Base-by-base conservation (phyloP, 2,888 invertebrate genomes). In the Plebejus melissa region DNA sequence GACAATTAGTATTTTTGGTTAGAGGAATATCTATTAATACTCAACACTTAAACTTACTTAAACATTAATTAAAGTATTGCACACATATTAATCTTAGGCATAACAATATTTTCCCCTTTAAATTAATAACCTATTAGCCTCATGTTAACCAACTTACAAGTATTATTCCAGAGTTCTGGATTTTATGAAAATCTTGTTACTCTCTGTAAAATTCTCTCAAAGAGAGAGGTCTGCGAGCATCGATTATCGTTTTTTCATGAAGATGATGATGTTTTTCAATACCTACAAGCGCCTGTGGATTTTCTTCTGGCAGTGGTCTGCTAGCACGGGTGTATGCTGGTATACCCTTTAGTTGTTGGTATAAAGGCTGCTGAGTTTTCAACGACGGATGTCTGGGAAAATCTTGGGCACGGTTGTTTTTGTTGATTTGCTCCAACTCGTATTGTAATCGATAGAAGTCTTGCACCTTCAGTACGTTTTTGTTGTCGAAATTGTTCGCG, bases 101-200 rank as follows among this genome's bases (percentile, higher is more conserved):
- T 65, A 65, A 65, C 32, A 65, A 32, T 65, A 65, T 36, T 7
- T 9, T 28, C 22, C 7, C 13, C 5, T 65, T 13, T 65, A 65
- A 60, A 65, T 28, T 13, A 32, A 36, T 65, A 65, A 65, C 32
- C 65, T 65, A 65, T 32, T 65, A 65, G 65, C 65, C 65, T 65
- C 65, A 65, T 60, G 7, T 28, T 60, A 36, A 65, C 4, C 16
- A 36, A 32, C 28, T 28, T 60, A 60, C 4, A 2, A 11, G 11
- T 7, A 60, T 22, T 46, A 46, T 46, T 46, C 46, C 46, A 46
- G 46, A 9, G 9, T 9, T 1, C 22, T 22, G 9, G n/a, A 58
- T 22, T 58, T 9, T 28, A 28, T 7, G 1, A 3, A 2, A 58
- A 28, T 58, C 0, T 13, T 32, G 36, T 65, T 65, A 65, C 32